phyloP scores from a whole-genome alignment of 2,113 vertebrate genomes.

The Machaerirhynchus nigripectus region DNA sequence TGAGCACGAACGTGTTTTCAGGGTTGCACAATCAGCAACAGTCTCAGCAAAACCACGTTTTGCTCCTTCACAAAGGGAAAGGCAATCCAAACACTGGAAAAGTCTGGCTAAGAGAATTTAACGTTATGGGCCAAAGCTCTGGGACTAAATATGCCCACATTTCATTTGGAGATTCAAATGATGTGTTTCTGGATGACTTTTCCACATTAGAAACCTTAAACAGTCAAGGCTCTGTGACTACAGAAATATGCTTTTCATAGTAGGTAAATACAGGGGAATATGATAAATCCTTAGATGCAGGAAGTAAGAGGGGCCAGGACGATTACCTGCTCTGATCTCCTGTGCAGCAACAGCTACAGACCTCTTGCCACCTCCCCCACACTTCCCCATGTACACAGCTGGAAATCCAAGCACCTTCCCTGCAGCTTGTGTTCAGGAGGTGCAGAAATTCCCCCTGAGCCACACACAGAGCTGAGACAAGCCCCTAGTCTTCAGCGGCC shows the following conservation, averaged over 20 bases:
- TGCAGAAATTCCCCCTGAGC: neutral
- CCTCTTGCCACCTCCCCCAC: neutral
- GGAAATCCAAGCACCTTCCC: neutral
- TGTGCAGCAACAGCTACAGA: neutral
- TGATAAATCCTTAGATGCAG: neutral
- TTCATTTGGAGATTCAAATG: slow-evolving; percentile 12
- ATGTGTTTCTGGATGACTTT: slow-evolving; percentile 52
- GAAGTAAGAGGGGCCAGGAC: neutral
- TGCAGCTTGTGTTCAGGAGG: neutral
- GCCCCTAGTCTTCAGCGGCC: neutral
- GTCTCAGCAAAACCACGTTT: neutral
- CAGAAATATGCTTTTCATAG: neutral
- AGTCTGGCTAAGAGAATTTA: neutral
- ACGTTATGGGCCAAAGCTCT: neutral
- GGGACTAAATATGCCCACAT: neutral
- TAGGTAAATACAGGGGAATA: neutral
- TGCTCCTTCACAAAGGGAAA: slow-evolving; percentile 8
- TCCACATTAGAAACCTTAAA: slow-evolving; percentile 10
- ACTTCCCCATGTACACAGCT: neutral
- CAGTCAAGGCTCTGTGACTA: slow-evolving; percentile 29
- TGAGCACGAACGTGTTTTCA: neutral
- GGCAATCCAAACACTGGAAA: neutral
- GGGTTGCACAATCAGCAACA: neutral
- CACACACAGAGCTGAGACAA: neutral
- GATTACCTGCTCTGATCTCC: slow-evolving; percentile 4